Conservation (phyloP, 2,888 invertebrate species). For the Drosophila acutilabella region DNA sequence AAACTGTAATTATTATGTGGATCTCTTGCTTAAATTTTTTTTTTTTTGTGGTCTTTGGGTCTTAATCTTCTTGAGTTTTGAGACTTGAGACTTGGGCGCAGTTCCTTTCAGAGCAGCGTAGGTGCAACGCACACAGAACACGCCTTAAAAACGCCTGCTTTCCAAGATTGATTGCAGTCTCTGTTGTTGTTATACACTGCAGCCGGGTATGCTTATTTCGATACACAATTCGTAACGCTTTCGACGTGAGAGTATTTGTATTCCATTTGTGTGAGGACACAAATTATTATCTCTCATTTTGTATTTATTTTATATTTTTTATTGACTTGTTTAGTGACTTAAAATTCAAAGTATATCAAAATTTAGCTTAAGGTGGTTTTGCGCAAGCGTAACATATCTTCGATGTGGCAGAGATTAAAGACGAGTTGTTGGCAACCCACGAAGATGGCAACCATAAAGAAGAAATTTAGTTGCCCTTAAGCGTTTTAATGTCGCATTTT, state of each 20-base stretch:
- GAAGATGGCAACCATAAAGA: constrained; percentile 56
- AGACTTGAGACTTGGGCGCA: constrained; percentile 46
- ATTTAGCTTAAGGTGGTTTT: no score
- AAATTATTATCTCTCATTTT: no score
- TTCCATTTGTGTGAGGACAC: no score
- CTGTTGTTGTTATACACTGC: constrained; percentile 39
- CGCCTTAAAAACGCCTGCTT: constrained; percentile 69
- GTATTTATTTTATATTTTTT: no score
- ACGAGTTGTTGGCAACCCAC: constrained; percentile 58
- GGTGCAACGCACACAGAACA: constrained; percentile 82
- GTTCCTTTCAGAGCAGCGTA: constrained; percentile 69
- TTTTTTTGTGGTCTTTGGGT: constrained; percentile 59
- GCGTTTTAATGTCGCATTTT: constrained; percentile 83
- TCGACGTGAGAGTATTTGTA: no score
- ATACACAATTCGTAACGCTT: background rate
- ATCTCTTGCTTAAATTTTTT: constrained; percentile 14
- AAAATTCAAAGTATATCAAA: background rate
- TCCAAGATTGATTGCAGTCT: constrained; percentile 71
- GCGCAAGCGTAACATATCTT: background rate
- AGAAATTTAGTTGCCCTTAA: constrained; percentile 67
- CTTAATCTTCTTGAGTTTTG: constrained; percentile 66
- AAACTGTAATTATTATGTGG: constrained; percentile 66
- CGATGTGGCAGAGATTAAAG: background rate
- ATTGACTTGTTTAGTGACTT: no score
- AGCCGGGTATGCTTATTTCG: background rate